phyloP scores from a whole-genome alignment of 2,888 invertebrate genomes.

The Macrophya alboannulata region DNA sequence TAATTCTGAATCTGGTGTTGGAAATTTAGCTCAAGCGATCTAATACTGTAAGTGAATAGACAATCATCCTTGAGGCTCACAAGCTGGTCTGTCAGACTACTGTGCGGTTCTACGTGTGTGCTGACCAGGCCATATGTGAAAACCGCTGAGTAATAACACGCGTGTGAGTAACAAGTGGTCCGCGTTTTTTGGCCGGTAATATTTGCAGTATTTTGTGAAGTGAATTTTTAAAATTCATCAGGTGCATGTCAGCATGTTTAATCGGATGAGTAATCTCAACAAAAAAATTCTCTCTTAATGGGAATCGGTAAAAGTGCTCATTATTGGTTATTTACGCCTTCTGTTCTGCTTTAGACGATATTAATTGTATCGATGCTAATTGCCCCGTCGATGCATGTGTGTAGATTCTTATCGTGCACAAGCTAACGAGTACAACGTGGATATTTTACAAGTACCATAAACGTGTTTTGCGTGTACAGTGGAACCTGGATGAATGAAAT shows the following conservation, averaged over 20 bases:
- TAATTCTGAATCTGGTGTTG: neutral
- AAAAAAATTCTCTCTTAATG: neutral
- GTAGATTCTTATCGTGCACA: neutral
- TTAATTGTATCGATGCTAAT: neutral
- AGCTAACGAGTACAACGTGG: neutral
- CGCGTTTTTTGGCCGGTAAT: neutral
- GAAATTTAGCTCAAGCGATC: neutral
- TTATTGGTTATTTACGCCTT: neutral
- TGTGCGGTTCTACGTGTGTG: neutral
- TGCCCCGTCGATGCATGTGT: neutral
- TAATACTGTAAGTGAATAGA: neutral
- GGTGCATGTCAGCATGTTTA: neutral
- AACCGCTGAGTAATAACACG: neutral
- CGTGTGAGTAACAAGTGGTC: neutral
- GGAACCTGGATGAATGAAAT: too few species aligned
- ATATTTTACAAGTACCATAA: neutral
- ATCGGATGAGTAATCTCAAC: neutral
- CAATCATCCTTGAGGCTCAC: neutral
- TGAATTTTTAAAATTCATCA: neutral
- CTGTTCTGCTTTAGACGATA: neutral
- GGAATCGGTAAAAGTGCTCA: neutral
- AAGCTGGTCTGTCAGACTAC: neutral
- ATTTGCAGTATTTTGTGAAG: neutral
- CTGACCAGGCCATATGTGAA: neutral
- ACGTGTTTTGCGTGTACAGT: neutral